A percentile compares a stretch with the other conserved stretches of the same genome.
These are phyloP conservation scores for Ficedula albicollis DNA, from an alignment of 2,797 vertebrate genomes.

Conservation along the genomic window DNA sequence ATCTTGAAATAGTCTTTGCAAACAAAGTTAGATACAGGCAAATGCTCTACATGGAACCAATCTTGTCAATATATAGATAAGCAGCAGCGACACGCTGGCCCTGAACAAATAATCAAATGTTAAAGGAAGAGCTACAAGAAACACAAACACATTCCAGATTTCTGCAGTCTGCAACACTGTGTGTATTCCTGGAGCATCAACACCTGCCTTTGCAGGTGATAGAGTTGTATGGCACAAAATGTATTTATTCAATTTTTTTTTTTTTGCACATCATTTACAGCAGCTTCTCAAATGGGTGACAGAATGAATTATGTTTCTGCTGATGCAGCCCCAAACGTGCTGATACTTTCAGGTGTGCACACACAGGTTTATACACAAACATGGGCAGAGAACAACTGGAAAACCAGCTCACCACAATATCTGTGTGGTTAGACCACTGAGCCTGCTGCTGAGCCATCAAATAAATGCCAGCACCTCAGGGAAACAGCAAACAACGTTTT, in stretches of 20 bases:
- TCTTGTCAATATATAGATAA: slow-evolving; percentile 36
- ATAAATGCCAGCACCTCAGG: neutral
- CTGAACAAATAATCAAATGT: neutral
- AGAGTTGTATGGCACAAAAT: neutral
- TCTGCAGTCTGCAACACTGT: neutral
- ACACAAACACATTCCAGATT: neutral
- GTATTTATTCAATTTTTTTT: neutral
- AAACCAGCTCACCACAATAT: neutral
- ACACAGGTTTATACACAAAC: neutral
- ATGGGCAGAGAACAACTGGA: neutral
- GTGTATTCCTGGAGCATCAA: neutral
- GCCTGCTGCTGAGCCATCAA: neutral
- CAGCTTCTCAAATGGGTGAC: neutral
- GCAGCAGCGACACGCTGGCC: neutral
- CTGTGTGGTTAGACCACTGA: neutral
- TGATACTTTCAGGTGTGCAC: neutral
- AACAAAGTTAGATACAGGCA: slow-evolving; percentile 34
- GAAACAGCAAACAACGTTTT: neutral
- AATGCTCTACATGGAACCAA: neutral
- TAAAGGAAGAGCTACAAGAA: neutral
- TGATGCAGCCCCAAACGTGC: neutral
- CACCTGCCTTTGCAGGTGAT: slow-evolving; percentile 28
- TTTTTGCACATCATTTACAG: neutral
- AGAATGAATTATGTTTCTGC: neutral
- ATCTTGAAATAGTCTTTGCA: slow-evolving; percentile 52